phyloP scores from a whole-genome alignment of 2,888 invertebrate genomes.

The Sympetrum striolatum region DNA sequence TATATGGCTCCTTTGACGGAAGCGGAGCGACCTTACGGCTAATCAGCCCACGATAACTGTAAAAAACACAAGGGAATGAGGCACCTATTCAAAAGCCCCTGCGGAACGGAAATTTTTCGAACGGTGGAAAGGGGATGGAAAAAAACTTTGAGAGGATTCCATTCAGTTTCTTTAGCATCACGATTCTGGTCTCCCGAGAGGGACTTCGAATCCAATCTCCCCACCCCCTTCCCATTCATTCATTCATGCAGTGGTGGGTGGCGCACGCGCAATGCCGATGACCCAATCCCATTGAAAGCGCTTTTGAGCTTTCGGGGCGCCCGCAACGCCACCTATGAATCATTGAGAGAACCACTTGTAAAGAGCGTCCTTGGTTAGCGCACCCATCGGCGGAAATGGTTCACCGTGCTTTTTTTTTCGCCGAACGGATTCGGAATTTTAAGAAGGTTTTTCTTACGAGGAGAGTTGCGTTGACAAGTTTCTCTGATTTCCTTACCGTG shows the following conservation, averaged over 20 bases:
- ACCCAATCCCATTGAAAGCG: slow-evolving; percentile 26
- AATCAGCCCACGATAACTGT: slow-evolving; percentile 11
- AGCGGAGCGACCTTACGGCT: slow-evolving; percentile 2
- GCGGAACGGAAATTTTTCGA: slow-evolving; percentile 14
- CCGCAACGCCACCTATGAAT: slow-evolving; percentile 38
- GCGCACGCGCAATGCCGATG: slow-evolving; percentile 33
- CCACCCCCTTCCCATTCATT: neutral
- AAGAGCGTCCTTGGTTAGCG: slow-evolving; percentile 21
- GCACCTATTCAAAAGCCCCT: slow-evolving; percentile 11
- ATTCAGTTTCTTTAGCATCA: slow-evolving; percentile 37
- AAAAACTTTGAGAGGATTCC: slow-evolving; percentile 17
- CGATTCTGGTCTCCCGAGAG: slow-evolving; percentile 18
- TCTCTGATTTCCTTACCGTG: neutral
- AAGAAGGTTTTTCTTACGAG: neutral
- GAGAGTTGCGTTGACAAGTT: neutral
- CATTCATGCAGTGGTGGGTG: slow-evolving; percentile 29
- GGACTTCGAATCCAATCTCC: neutral
- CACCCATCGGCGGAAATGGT: slow-evolving; percentile 14
- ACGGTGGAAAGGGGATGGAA: neutral
- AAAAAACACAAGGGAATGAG: slow-evolving; percentile 1
- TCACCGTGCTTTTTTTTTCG: neutral
- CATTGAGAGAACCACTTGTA: neutral
- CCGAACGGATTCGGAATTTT: neutral
- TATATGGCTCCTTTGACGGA: neutral
- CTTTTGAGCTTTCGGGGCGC: slow-evolving; percentile 30